These are phyloP conservation scores for Suricata suricatta DNA, from an alignment of 2,113 vertebrate genomes.

Conservation along the genomic window DNA sequence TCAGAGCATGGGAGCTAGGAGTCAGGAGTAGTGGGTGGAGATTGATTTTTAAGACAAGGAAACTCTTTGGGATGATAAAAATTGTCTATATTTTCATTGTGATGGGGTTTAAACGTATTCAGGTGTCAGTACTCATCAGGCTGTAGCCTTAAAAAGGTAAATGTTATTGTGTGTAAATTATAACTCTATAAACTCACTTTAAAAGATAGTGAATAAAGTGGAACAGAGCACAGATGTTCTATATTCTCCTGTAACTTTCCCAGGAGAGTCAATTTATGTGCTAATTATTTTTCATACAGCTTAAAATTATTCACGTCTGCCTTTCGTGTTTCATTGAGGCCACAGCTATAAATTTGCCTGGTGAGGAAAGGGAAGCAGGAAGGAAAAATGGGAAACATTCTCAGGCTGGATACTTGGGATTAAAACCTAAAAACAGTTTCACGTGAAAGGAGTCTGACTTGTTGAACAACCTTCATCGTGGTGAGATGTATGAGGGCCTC, in stretches of 20 bases:
- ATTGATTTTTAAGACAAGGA: background rate
- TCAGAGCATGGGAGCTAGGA: background rate
- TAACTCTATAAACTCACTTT: background rate
- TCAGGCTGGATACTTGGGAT: background rate
- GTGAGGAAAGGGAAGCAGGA: background rate
- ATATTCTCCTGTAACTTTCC: background rate
- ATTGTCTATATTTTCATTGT: background rate
- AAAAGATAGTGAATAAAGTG: background rate
- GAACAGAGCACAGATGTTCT: background rate
- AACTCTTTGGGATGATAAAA: background rate
- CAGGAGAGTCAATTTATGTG: background rate
- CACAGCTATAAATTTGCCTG: background rate
- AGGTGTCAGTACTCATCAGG: background rate
- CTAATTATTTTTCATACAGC: background rate
- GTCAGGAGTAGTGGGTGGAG: background rate
- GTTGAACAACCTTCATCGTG: background rate
- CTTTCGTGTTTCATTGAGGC: background rate
- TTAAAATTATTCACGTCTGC: background rate
- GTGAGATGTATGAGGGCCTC: background rate
- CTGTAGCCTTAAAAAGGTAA: background rate
- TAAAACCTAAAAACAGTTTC: slow-evolving; percentile 12
- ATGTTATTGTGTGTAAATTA: background rate
- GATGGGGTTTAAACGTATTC: background rate
- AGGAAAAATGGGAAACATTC: background rate
- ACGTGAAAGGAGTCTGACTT: background rate